These are phyloP conservation scores for Sitobion miscanthi DNA, from an alignment of 1,140 invertebrate genomes.

Conservation along the genomic window DNA sequence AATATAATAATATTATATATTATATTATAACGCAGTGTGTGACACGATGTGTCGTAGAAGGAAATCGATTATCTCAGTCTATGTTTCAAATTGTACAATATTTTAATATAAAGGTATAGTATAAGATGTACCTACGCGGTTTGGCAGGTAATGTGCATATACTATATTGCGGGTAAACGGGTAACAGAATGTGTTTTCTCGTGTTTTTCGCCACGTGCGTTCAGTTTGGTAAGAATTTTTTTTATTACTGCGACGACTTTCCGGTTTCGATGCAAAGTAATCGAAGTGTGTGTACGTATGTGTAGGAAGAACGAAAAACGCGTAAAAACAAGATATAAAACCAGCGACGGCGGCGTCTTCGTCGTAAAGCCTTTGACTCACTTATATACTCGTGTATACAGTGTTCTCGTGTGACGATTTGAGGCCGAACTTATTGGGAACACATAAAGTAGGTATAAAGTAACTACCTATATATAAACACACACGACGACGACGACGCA, in stretches of 20 bases:
- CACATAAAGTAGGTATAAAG: not conserved
- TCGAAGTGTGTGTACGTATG: not conserved
- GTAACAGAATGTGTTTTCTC: not conserved
- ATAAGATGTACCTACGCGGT: not conserved
- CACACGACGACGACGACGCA: not conserved
- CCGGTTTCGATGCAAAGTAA: not conserved
- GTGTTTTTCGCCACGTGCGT: not conserved
- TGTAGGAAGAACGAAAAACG: not conserved
- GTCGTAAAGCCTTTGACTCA: conserved; percentile 10
- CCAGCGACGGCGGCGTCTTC: not conserved
- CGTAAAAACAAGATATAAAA: conserved; percentile 10
- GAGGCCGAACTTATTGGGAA: conserved; percentile 8
- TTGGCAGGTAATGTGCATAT: not conserved
- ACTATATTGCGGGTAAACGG: not conserved
- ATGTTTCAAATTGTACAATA: not conserved
- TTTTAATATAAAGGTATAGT: not conserved
- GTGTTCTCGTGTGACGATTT: conserved; percentile 4
- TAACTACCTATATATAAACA: not conserved
- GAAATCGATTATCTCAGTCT: not conserved
- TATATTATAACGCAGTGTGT: too few relatives aligned
- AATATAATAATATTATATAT: not conserved
- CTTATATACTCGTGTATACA: not conserved
- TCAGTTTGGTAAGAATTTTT: not conserved
- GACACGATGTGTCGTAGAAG: not conserved
- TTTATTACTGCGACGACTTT: not conserved